Evolutionary conservation across 2,797 vertebrate genomes (phyloP).

Genomic region (Sphenopsis melanotis): DNA sequence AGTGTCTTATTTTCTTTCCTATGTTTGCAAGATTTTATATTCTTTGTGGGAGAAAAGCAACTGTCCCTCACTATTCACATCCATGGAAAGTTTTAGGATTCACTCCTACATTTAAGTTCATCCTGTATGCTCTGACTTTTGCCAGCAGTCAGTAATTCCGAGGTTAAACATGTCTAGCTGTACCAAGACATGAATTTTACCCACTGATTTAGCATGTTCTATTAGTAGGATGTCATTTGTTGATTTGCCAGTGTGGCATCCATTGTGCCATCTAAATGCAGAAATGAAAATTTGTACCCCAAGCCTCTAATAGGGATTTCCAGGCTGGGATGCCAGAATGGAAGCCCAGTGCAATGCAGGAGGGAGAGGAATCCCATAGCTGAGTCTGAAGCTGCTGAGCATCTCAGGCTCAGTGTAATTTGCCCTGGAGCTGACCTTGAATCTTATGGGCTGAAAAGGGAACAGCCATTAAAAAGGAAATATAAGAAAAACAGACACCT

Average conservation of each 20-base stretch:
- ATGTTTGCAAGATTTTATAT: not conserved
- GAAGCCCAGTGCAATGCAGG: not conserved
- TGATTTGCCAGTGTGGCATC: not conserved
- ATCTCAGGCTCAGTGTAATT: not conserved
- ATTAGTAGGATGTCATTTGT: not conserved
- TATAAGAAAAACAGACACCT: slow-evolving; percentile 15
- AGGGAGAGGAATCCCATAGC: not conserved
- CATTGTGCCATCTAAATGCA: not conserved
- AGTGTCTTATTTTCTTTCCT: not conserved
- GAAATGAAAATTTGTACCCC: not conserved
- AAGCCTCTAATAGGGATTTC: not conserved
- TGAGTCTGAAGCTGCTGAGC: not conserved
- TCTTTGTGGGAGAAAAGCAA: not conserved
- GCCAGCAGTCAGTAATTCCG: not conserved
- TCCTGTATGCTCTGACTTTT: not conserved
- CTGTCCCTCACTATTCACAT: not conserved
- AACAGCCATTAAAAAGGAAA: slow-evolving; percentile 14
- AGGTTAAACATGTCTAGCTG: not conserved
- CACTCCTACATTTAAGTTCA: not conserved
- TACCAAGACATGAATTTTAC: not conserved
- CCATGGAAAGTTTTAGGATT: not conserved
- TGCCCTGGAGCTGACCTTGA: slow-evolving; percentile 11
- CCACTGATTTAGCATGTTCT: not conserved
- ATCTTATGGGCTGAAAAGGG: not conserved
- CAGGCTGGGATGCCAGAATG: not conserved